A percentile compares a stretch with the other conserved stretches of the same genome.
phyloP scores from a whole-genome alignment of 2,113 vertebrate species.

The Ctenomys sociabilis region DNA sequence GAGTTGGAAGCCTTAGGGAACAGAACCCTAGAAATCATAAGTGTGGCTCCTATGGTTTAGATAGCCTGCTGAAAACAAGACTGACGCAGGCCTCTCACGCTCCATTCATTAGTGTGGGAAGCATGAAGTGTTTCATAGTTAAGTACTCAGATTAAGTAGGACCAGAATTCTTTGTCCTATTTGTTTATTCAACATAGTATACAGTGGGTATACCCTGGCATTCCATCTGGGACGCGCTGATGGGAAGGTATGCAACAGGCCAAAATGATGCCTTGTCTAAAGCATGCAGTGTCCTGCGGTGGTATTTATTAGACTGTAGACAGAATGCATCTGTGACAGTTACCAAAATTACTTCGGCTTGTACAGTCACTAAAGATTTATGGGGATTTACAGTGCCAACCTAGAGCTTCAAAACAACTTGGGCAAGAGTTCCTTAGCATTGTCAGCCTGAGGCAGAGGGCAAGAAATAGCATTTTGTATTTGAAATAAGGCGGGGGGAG shows the following conservation, averaged over 20 bases:
- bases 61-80: neutral
- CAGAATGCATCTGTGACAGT: neutral
- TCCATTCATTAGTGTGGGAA: neutral
- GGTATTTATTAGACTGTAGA: constrained; percentile 26
- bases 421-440: constrained; percentile 48
- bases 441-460: constrained; percentile 53
- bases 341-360: constrained; percentile 32
- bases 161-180: constrained; percentile 31
- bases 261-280: constrained; percentile 28
- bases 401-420: constrained; percentile 25
- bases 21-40: neutral
- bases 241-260: constrained; percentile 18
- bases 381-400: constrained; percentile 8
- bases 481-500: neutral
- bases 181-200: constrained; percentile 48
- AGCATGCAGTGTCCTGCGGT: neutral
- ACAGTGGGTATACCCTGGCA: constrained; percentile 35
- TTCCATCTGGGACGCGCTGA: constrained; percentile 25
- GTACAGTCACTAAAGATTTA: constrained; percentile 38
- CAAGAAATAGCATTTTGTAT: constrained; percentile 15
- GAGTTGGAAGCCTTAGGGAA: neutral
- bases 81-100: neutral
- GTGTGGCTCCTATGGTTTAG: neutral
- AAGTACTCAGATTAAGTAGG: constrained; percentile 53
- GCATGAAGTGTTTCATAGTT: neutral